Percentiles rank a stretch among this genome's conserved stretches.
Evolutionary conservation across 1,140 invertebrate species (phyloP).

Genomic region (Phenacoccus solenopsis): DNA sequence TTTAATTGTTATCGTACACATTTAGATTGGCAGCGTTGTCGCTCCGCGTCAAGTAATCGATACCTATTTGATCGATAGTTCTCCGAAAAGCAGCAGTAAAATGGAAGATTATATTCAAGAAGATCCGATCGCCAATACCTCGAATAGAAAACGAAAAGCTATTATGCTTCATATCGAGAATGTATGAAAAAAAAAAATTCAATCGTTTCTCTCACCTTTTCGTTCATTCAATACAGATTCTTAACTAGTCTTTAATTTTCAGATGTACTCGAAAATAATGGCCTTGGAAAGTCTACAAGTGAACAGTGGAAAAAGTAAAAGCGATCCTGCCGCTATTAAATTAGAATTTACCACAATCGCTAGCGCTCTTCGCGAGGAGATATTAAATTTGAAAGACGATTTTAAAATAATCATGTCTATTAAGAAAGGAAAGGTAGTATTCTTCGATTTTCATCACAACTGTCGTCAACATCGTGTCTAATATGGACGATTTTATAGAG

Average conservation of each 20-base stretch:
- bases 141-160: not conserved
- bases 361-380: not conserved
- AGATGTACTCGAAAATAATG: not conserved
- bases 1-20: not conserved
- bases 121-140: not conserved
- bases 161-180: constrained; percentile 4
- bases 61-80: constrained; percentile 11
- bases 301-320: not conserved
- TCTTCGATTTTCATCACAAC: no score
- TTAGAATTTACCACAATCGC: not conserved
- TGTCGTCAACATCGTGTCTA: no score
- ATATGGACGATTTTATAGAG: no score
- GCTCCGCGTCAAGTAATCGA: constrained; percentile 23
- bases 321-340: not conserved
- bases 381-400: constrained; percentile 17
- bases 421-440: constrained; percentile 18
- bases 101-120: not conserved
- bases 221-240: not conserved
- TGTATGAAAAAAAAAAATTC: no score
- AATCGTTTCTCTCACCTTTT: no score
- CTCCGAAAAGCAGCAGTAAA: not conserved
- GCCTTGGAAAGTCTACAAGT: not conserved
- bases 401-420: constrained; percentile 19
- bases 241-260: not conserved
- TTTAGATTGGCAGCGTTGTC: constrained; percentile 22